Evolutionary conservation across 2,797 vertebrate species (phyloP), one percentile per base, ranked within the genome.

Genomic region (Gouania willdenowi): DNA sequence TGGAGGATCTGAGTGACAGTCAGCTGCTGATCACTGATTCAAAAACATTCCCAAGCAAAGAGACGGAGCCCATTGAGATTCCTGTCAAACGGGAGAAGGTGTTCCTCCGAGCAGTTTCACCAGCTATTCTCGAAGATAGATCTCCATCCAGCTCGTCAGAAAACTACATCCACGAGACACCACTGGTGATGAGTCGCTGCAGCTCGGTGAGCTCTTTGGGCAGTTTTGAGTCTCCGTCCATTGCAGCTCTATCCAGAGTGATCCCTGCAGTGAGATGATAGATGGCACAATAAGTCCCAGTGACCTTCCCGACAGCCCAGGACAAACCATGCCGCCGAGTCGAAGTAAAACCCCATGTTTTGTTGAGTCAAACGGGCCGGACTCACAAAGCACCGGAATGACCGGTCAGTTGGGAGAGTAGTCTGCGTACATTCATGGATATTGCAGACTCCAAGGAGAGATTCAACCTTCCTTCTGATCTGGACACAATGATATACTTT

Each of bases 321-420:
- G 97, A 5, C 97, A 98, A 85, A 99, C 96, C 9, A 96, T 98
- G 96, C 97, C 97, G 0, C 97, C 96, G 0, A 99, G 96, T 74
- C 91, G 97, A 21, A 98, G 95, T 85, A 98, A 98, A 83, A 99
- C 97, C 0, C 97, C 97, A 0, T 94, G 92, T 3, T 92, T 89
- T 0, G 40, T 73, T 17, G 94, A 93, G 27, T 44, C 91, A 5
- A 88, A 55, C 25, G 85, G 83, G 8, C 71, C 83, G 0, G 93
- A 97, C 61, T 84, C 88, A 7, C 93, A 95, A 50, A 66, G 70
- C 20, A n/a, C n/a, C n/a, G n/a, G n/a, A n/a, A n/a, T n/a, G n/a
- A n/a, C n/a, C n/a, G n/a, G n/a, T n/a, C n/a, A 57, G 88, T n/a
- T n/a, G n/a, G n/a, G n/a, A n/a, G n/a, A n/a, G n/a, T n/a, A n/a